Conservation (phyloP, 35 echinoderm and acorn worm species). For the Lytechinus pictus region DNA sequence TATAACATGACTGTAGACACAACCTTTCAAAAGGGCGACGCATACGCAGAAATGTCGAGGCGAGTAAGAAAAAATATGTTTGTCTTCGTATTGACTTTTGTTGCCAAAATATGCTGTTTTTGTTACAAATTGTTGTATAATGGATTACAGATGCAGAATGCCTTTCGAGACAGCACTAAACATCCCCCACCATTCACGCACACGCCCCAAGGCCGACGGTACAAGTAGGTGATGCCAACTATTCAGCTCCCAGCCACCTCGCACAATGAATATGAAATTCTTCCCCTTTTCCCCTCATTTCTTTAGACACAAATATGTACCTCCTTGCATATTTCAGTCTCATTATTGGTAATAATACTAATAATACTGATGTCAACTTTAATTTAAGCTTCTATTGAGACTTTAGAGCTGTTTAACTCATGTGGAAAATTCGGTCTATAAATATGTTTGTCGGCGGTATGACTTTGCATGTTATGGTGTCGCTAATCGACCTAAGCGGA, state of each 20-base stretch:
- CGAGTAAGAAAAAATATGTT: not conserved
- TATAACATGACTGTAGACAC: not conserved
- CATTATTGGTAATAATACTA: not conserved
- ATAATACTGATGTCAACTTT: not conserved
- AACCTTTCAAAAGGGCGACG: no score
- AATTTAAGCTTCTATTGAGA: not conserved
- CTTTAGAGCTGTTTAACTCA: not conserved
- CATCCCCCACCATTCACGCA: not conserved
- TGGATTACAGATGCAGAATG: not conserved
- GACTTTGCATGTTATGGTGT: not conserved
- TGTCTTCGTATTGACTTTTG: not conserved
- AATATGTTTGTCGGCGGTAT: not conserved
- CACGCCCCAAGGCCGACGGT: not conserved
- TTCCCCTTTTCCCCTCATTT: not conserved
- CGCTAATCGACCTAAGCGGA: not conserved
- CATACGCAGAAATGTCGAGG: not conserved
- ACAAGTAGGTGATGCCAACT: not conserved
- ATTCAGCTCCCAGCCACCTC: not conserved
- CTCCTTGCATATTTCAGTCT: not conserved
- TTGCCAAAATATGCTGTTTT: conserved; percentile 4
- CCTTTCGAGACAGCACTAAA: not conserved
- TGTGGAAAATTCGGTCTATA: not conserved
- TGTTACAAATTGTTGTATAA: conserved; percentile 6
- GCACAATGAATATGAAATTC: not conserved
- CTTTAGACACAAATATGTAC: not conserved